A percentile compares a stretch with the other conserved stretches of the same genome.
These are phyloP conservation scores for Athalia circularis DNA, from an alignment of 2,888 invertebrate species.

Conservation along the genomic window DNA sequence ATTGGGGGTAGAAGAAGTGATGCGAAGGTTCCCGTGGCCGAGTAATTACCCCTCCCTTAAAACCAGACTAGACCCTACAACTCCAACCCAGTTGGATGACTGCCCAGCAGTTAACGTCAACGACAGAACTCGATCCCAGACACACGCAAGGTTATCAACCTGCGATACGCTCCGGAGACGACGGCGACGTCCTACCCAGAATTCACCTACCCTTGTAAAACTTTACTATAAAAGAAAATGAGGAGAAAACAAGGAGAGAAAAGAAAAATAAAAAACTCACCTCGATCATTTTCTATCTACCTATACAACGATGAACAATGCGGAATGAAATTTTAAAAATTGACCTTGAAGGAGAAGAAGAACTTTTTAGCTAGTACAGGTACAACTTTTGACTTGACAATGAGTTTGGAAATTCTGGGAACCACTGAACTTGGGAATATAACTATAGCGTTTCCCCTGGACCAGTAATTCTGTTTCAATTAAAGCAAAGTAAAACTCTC, in stretches of 20 bases:
- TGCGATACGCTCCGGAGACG: constrained; percentile 2
- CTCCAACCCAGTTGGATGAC: constrained; percentile 41
- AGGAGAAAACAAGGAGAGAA: not conserved
- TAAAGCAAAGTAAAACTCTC: constrained; percentile 51
- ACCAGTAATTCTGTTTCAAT: constrained; percentile 53
- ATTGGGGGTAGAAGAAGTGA: constrained; percentile 27
- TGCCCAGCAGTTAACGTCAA: constrained; percentile 53
- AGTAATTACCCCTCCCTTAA: constrained; percentile 50
- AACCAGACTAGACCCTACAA: constrained; percentile 40
- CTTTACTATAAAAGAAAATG: not conserved
- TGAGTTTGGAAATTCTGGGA: constrained; percentile 34
- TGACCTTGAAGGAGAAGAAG: not conserved
- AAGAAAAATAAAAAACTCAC: not conserved
- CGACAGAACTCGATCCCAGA: constrained; percentile 49
- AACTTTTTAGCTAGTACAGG: not conserved
- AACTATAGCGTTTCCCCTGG: constrained; percentile 16
- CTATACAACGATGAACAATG: too few relatives aligned
- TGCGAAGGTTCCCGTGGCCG: constrained; percentile 44
- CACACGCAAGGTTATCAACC: constrained; percentile 48
- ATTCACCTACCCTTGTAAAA: constrained; percentile 10
- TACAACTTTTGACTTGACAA: not conserved
- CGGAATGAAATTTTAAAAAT: too few relatives aligned
- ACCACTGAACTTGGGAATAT: constrained; percentile 44
- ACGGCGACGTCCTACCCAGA: constrained; percentile 3
- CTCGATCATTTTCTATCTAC: not conserved